phyloP scores from a whole-genome alignment of 2,888 invertebrate species.

The Penaeus monodon region DNA sequence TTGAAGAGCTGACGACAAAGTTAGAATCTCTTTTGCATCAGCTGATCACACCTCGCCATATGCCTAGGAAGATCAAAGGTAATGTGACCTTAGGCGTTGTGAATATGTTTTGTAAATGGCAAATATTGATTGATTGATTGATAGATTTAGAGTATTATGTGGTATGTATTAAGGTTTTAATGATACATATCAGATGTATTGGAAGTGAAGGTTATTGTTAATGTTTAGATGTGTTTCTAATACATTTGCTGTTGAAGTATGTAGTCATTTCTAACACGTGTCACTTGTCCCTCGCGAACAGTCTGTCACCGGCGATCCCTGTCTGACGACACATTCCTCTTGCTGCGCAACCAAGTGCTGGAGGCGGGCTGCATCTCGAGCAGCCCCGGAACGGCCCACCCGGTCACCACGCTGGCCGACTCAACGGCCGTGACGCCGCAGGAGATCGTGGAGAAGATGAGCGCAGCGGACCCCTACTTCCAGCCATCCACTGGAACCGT shows the following conservation, averaged over 20 bases:
- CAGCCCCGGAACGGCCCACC: slow-evolving; percentile 7
- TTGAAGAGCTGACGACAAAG: slow-evolving; percentile 82
- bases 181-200: too few species aligned
- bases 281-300: slow-evolving; percentile 67
- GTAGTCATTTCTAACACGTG: slow-evolving; percentile 19
- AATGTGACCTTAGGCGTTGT: not conserved
- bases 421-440: slow-evolving; percentile 57
- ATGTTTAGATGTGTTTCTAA: too few species aligned
- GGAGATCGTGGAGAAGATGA: slow-evolving; percentile 66
- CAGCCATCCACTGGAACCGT: slow-evolving; percentile 67
- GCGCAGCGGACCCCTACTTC: slow-evolving; percentile 67
- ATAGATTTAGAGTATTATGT: too few species aligned
- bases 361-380: slow-evolving; percentile 66
- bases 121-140: too few species aligned
- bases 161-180: too few species aligned
- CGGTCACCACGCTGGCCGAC: slow-evolving; percentile 26
- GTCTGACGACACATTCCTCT: slow-evolving; percentile 79
- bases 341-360: slow-evolving; percentile 69
- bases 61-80: slow-evolving; percentile 63
- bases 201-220: too few species aligned
- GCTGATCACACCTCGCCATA: slow-evolving; percentile 35
- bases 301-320: slow-evolving; percentile 81
- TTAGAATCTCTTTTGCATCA: slow-evolving; percentile 70
- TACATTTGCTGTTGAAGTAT: too few species aligned
- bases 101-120: not conserved